phyloP scores from a whole-genome alignment of 2,888 invertebrate genomes.

The Elmis aenea region DNA sequence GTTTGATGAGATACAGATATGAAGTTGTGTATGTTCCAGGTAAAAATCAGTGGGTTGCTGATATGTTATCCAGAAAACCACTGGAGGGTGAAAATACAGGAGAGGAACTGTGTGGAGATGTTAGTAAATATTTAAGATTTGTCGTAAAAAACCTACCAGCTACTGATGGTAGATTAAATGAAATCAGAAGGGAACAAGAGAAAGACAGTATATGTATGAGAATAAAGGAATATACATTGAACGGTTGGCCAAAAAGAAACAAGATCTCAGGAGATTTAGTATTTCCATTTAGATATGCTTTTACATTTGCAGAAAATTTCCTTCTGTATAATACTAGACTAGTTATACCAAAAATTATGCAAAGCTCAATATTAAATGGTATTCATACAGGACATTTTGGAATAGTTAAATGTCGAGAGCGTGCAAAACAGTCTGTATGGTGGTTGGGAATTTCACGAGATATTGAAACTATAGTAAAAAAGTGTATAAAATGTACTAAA shows the following conservation, averaged over 20 bases:
- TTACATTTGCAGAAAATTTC: conserved; percentile 19
- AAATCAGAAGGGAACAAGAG: conserved; percentile 17
- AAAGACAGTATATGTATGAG: conserved; percentile 12
- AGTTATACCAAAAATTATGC: conserved; percentile 13
- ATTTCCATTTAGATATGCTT: conserved; percentile 15
- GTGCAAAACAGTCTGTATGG: conserved; percentile 12
- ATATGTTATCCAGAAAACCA: conserved; percentile 8
- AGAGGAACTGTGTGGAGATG: conserved; percentile 1
- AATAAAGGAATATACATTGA: conserved; percentile 12
- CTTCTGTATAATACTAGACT: conserved; percentile 21
- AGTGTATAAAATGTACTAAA: conserved; percentile 19
- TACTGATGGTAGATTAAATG: conserved; percentile 2
- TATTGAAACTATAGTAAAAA: conserved; percentile 17
- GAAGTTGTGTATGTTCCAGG: conserved; percentile 28
- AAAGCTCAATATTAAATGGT: conserved; percentile 4
- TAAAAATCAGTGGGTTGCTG: conserved; percentile 18
- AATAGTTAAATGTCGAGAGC: conserved; percentile 12
- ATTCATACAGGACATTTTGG: conserved; percentile 16
- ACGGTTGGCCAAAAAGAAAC: conserved; percentile 17
- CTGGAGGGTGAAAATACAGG: not conserved
- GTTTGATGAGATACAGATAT: conserved; percentile 31
- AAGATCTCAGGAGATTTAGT: conserved; percentile 7
- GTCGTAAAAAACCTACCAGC: not conserved
- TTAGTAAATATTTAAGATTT: not conserved
- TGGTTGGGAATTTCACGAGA: conserved; percentile 17